Evolutionary conservation across 2,888 invertebrate species (phyloP), one percentile per base, ranked within the genome.

Genomic region (Oscheius onirici): DNA sequence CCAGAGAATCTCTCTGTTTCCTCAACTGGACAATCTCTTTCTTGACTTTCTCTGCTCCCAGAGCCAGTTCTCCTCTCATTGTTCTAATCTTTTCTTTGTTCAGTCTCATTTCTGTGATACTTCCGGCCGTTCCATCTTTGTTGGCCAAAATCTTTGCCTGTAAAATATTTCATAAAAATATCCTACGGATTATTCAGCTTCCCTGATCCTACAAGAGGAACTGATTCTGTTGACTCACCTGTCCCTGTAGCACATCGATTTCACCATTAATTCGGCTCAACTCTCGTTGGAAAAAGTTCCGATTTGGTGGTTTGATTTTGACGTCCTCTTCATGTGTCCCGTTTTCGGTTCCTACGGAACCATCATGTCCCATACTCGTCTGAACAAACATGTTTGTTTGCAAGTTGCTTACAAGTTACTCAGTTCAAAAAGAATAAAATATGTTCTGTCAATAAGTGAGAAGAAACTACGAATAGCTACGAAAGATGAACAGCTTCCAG

Each of bases 251-350:
- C 17, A 61, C 66, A 3, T 60, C 60, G 15, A 80, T 76, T 46
- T 63, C 46, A 20, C 66, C 67, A 69, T 79, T 79, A 13, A 80
- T 54, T 15, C 73, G 60, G 46, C 73, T 66, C n/a, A 79, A 34
- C 40, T 74, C 72, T 11, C 69, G 52, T 63, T 80, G 79, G 66
- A 80, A 80, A 8, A 34, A 52, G 6, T 74, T 69, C n/a, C 79
- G 26, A 61, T 80, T 71, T 3, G 80, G 80, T 8, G 71, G 70
- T 10, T 67, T 68, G 58, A 69, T 58, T 34, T 55, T 55, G 34
- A 52, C 54, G 40, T 66, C 66, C 11, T 66, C 66, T 8, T 54
- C 34, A n/a, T 28, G 34, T 3, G 34, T 34, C 34, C 34, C 54
- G 41, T 66, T 55, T 10, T 26, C 54, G 66, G 52, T 52, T 20